phyloP scores from a whole-genome alignment of 2,797 vertebrate genomes.

The Acanthornis magna region DNA sequence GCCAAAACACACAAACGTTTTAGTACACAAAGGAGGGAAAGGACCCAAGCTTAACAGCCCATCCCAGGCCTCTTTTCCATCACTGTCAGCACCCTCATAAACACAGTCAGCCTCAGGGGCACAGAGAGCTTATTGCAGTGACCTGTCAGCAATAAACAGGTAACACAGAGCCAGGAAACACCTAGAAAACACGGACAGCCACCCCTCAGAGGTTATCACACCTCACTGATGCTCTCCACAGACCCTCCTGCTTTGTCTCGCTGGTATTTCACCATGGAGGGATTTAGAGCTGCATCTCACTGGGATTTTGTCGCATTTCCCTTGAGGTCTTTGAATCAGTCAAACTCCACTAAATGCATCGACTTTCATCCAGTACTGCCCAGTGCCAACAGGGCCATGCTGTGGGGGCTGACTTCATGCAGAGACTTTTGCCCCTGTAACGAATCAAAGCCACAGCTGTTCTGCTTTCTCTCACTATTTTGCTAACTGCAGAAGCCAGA shows the following conservation, averaged over 20 bases:
- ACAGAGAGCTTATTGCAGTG: neutral
- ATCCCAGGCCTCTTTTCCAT: neutral
- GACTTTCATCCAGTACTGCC: neutral
- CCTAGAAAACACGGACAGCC: neutral
- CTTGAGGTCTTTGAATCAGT: neutral
- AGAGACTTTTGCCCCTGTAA: neutral
- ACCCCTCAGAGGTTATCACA: fast-evolving
- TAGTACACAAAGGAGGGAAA: neutral
- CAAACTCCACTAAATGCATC: neutral
- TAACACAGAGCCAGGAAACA: neutral
- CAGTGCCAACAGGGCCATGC: fast-evolving
- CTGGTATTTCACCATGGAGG: neutral
- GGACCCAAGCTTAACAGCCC: neutral
- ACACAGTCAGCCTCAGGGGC: neutral
- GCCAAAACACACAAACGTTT: neutral
- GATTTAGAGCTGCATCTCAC: neutral
- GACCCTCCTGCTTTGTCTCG: neutral
- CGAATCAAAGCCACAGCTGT: neutral
- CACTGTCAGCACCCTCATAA: neutral
- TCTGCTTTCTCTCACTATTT: neutral
- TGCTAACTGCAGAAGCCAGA: neutral
- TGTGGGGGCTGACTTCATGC: fast-evolving
- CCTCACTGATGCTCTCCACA: neutral
- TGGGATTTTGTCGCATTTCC: neutral
- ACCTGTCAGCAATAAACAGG: neutral